These are phyloP conservation scores for Drosophila emarginata DNA, from an alignment of 2,888 invertebrate genomes.

Conservation along the genomic window DNA sequence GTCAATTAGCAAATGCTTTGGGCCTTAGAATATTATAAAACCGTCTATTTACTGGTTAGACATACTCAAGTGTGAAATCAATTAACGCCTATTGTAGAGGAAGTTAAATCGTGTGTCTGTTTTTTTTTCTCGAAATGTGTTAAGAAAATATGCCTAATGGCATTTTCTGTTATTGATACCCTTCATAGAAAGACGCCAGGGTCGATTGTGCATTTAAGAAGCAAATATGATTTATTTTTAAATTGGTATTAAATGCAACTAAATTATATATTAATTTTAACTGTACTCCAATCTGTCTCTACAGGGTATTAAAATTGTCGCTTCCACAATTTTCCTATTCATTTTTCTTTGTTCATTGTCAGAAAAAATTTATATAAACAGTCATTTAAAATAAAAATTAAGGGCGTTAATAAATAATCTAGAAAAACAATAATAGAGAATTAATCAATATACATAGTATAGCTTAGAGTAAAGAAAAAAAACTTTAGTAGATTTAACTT, in stretches of 20 bases:
- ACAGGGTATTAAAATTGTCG: not conserved
- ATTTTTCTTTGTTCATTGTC: not conserved
- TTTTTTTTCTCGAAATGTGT: not conserved
- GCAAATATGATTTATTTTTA: too few species aligned
- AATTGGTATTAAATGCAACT: too few species aligned
- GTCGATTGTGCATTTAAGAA: not conserved
- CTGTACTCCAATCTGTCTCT: too few species aligned
- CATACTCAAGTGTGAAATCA: slow-evolving; percentile 14
- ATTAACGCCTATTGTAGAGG: slow-evolving; percentile 8
- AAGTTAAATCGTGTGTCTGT: not conserved
- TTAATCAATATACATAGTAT: not conserved
- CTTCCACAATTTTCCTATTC: too few species aligned
- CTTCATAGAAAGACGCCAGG: not conserved
- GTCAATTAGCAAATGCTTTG: slow-evolving; percentile 41
- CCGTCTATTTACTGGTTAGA: slow-evolving; percentile 27
- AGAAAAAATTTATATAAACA: not conserved
- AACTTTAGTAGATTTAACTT: not conserved
- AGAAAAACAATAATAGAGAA: not conserved
- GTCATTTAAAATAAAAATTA: not conserved
- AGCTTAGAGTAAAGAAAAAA: not conserved
- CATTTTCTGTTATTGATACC: not conserved
- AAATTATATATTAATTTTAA: not conserved
- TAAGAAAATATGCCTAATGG: not conserved
- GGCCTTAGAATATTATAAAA: slow-evolving; percentile 38
- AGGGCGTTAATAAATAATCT: slow-evolving; percentile 1